phyloP scores from a whole-genome alignment of 2,113 vertebrate genomes.

The Crotalus viridis region DNA sequence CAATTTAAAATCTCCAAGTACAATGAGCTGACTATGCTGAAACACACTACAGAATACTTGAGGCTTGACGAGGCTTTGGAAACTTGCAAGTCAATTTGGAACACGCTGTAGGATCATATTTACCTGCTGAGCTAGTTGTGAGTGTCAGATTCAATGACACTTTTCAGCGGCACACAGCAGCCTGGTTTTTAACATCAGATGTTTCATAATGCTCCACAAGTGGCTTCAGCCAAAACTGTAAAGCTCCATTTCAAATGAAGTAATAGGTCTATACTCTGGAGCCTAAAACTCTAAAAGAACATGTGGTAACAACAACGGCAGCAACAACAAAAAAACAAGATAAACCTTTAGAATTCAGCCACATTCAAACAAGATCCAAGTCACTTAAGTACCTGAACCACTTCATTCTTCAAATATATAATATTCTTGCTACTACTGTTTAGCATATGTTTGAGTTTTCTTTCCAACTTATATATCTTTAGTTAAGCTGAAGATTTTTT shows the following conservation, averaged over 20 bases:
- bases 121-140: conserved; percentile 21
- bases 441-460: background rate
- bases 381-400: background rate
- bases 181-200: conserved; percentile 4
- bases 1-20: background rate
- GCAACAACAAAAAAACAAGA: background rate
- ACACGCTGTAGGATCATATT: conserved; percentile 8
- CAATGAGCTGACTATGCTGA: background rate
- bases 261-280: background rate
- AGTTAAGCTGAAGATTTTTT: background rate
- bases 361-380: background rate
- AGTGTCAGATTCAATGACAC: conserved; percentile 3
- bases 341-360: background rate
- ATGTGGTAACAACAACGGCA: background rate
- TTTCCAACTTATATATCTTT: background rate
- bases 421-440: background rate
- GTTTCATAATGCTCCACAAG: background rate
- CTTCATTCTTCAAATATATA: background rate
- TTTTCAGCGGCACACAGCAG: conserved; percentile 2
- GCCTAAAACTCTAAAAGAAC: background rate
- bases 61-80: background rate
- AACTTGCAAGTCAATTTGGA: background rate
- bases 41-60: background rate
- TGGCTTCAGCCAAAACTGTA: background rate
- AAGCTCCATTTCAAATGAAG: background rate